Conservation (phyloP, 2,797 vertebrate genomes). For the Danio albolineatus region DNA sequence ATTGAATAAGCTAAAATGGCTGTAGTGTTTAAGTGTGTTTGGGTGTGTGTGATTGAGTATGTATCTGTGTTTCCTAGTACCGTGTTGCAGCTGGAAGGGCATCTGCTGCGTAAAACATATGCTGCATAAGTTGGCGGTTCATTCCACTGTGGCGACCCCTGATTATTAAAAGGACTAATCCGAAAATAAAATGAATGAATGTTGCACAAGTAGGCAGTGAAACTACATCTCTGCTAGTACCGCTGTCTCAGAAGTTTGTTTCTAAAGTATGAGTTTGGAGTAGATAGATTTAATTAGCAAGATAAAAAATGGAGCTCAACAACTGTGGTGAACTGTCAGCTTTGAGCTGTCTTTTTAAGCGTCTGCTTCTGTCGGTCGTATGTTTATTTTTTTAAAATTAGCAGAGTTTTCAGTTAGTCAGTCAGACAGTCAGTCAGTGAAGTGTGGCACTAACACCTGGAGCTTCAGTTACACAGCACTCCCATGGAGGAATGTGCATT, state of each 20-base stretch:
- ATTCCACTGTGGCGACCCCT: no score
- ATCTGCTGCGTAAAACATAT: no score
- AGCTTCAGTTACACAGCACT: constrained; percentile 54
- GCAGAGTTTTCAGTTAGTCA: constrained; percentile 59
- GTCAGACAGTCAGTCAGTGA: constrained; percentile 62
- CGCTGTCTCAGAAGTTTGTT: not conserved
- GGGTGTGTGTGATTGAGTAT: no score
- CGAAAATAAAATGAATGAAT: no score
- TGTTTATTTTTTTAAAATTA: constrained; percentile 68
- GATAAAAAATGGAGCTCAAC: not conserved
- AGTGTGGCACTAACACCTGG: constrained; percentile 74
- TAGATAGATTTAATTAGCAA: not conserved
- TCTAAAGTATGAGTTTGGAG: not conserved
- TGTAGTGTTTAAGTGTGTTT: no score
- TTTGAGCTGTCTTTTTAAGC: constrained; percentile 17
- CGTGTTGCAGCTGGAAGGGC: no score
- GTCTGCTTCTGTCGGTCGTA: constrained; percentile 40
- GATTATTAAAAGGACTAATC: no score
- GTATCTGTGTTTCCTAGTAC: no score
- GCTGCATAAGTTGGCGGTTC: no score
- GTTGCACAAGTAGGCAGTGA: constrained; percentile 1
- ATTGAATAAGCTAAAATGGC: no score
- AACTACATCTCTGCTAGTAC: not conserved
- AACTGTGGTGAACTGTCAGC: constrained; percentile 17
- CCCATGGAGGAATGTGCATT: constrained; percentile 26